phyloP scores from a whole-genome alignment of 2,113 vertebrate genomes.

The Percina caprodes region DNA sequence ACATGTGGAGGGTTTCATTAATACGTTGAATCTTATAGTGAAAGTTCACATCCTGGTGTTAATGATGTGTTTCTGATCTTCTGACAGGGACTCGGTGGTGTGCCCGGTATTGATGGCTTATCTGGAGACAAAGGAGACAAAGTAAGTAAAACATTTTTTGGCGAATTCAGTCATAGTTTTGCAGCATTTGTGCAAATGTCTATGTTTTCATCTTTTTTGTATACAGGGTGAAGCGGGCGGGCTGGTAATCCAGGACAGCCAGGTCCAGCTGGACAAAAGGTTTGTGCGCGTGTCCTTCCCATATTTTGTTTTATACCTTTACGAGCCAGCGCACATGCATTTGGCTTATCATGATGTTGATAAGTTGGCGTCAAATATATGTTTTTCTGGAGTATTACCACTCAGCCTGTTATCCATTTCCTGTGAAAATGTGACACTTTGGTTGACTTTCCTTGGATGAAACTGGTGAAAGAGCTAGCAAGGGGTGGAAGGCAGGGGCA shows the following conservation, averaged over 20 bases:
- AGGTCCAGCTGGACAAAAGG: conserved; percentile 87
- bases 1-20: background rate
- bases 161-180: background rate
- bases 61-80: conserved; percentile 33
- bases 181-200: background rate
- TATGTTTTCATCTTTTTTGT: background rate
- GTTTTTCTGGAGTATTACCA: no score
- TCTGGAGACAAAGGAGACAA: conserved; percentile 89
- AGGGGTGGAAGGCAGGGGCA: no score
- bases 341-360: conserved; percentile 4
- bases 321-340: background rate
- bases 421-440: no score
- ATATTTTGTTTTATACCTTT: conserved; percentile 11
- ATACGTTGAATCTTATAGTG: background rate
- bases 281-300: conserved; percentile 60
- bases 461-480: no score
- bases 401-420: no score
- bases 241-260: conserved; percentile 84
- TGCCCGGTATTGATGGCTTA: conserved; percentile 87
- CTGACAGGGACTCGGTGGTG: conserved; percentile 87
- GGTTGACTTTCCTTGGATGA: no score
- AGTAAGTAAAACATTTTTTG: conserved; percentile 76
- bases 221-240: conserved; percentile 85
- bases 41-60: conserved; percentile 17
- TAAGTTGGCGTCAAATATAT: background rate